A percentile compares a stretch with the other conserved stretches of the same genome.
These are phyloP conservation scores for Agraylea sexmaculata DNA, from an alignment of 1,140 invertebrate species.

Conservation along the genomic window DNA sequence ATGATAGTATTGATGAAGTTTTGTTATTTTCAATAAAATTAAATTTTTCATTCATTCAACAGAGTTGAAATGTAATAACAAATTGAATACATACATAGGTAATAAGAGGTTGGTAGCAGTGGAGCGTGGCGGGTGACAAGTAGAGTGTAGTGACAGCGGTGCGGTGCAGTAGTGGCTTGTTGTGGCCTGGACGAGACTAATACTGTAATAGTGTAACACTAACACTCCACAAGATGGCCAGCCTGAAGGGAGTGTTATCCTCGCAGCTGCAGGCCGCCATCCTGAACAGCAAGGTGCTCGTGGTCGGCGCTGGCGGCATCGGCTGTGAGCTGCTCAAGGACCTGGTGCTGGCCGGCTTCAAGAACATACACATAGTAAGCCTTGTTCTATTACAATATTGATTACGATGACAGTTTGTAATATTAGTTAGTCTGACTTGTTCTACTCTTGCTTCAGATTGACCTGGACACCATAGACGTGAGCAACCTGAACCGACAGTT, in stretches of 20 bases:
- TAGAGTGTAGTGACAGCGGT: background rate
- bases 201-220: too few species aligned
- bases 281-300: constrained; percentile 52
- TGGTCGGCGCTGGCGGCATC: constrained; percentile 98
- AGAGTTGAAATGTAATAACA: too few species aligned
- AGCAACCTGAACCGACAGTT: constrained; percentile 98
- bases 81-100: too few species aligned
- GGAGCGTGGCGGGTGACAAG: too few species aligned
- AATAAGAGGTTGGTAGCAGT: too few species aligned
- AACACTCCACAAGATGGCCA: constrained; percentile 45
- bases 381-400: background rate
- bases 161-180: background rate
- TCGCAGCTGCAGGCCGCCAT: constrained; percentile 20
- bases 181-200: background rate
- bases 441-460: constrained; percentile 65
- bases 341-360: constrained; percentile 88
- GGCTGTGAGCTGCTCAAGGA: constrained; percentile 98
- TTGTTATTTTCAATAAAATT: too few species aligned
- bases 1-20: too few species aligned
- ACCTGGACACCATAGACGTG: constrained; percentile 99
- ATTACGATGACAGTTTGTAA: constrained; percentile 1
- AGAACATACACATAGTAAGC: constrained; percentile 88
- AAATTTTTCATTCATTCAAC: too few species aligned
- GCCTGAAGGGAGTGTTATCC: constrained; percentile 46
- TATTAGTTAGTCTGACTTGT: background rate